Conservation (phyloP, 2,113 vertebrate species). For the Corvus moneduloides region DNA sequence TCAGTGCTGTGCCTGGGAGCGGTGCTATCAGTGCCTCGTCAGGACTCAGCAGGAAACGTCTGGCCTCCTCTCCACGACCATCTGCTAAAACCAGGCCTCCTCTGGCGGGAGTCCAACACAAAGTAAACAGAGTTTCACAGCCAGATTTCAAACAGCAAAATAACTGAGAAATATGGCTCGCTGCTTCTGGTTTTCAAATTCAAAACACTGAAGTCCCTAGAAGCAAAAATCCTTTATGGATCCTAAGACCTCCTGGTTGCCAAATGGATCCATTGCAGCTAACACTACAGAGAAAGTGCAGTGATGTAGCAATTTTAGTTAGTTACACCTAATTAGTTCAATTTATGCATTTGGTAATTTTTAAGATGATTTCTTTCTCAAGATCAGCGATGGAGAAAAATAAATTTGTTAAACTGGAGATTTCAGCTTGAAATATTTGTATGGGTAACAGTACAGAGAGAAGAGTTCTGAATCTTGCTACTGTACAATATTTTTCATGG, state of each 20-base stretch:
- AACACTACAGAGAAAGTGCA: neutral
- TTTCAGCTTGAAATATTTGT: neutral
- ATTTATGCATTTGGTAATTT: neutral
- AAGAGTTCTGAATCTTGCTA: neutral
- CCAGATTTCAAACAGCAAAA: constrained; percentile 55
- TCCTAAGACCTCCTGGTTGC: neutral
- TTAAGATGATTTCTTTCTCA: neutral
- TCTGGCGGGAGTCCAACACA: neutral
- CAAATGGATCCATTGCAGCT: neutral
- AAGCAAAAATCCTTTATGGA: neutral
- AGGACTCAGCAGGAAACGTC: constrained; percentile 44
- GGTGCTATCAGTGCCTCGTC: neutral
- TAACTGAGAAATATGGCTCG: constrained; percentile 46
- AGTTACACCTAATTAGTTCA: neutral
- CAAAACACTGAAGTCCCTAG: neutral
- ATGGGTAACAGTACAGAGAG: neutral
- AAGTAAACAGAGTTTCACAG: constrained; percentile 56
- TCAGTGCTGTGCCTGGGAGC: neutral
- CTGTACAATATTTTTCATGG: neutral
- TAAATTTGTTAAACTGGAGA: neutral
- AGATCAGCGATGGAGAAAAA: neutral
- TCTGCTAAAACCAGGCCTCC: constrained; percentile 57
- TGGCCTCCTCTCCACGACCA: constrained; percentile 24
- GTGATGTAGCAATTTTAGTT: neutral
- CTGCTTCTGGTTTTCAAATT: constrained; percentile 7